Percentiles rank a stretch among this genome's conserved stretches.
Evolutionary conservation across 2,113 vertebrate genomes (phyloP).

Genomic region (Brevimyrus niger): DNA sequence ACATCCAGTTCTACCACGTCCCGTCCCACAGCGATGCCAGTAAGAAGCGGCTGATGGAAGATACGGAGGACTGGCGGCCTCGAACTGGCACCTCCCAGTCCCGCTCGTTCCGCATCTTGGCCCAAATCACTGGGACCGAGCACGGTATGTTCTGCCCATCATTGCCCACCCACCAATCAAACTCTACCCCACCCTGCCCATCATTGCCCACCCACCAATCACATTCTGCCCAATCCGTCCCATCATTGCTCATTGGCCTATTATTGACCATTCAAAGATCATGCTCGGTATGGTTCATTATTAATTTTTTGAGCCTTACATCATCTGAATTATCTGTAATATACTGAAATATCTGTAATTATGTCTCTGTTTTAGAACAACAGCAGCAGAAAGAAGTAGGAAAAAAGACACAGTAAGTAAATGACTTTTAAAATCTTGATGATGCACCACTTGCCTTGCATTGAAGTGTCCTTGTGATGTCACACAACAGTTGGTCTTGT

Average conservation of each 20-base stretch:
- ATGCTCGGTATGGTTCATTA: neutral
- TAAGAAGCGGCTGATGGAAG: slow-evolving; percentile 87
- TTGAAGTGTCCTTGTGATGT: neutral
- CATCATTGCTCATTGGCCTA: neutral
- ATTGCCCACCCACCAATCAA: slow-evolving; percentile 21
- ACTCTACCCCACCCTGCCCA: neutral
- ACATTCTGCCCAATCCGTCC: neutral
- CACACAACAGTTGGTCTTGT: neutral
- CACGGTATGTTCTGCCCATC: slow-evolving; percentile 47
- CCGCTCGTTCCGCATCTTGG: slow-evolving; percentile 91
- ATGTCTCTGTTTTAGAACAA: slow-evolving; percentile 57
- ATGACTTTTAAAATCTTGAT: neutral
- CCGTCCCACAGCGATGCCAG: slow-evolving; percentile 83
- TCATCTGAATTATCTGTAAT: neutral
- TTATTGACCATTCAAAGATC: neutral
- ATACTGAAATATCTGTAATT: neutral
- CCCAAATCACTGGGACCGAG: slow-evolving; percentile 93
- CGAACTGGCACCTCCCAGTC: slow-evolving; percentile 89
- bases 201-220: neutral
- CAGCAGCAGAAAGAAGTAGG: slow-evolving; percentile 57
- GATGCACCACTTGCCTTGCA: neutral
- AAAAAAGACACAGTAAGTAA: slow-evolving; percentile 73
- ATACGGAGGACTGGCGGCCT: slow-evolving; percentile 93
- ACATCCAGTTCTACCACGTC: slow-evolving; percentile 87
- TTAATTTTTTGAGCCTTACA: neutral